These are phyloP conservation scores for Spilosoma lubricipeda DNA, from an alignment of 2,888 invertebrate genomes.

Conservation along the genomic window DNA sequence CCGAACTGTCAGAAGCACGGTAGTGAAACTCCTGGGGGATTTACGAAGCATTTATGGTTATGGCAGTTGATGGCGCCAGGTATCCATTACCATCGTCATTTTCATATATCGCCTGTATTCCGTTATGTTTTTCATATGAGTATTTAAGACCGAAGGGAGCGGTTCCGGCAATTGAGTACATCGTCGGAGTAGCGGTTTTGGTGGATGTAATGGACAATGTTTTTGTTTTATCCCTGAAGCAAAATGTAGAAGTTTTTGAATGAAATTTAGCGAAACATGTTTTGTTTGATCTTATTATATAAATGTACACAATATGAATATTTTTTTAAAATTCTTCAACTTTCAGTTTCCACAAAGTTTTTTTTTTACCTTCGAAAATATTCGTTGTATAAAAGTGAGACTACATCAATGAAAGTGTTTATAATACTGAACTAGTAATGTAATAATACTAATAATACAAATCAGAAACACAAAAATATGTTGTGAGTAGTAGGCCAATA, in stretches of 20 bases:
- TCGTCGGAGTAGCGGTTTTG: neutral
- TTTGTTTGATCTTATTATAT: neutral
- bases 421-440: neutral
- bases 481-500: neutral
- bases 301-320: neutral
- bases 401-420: neutral
- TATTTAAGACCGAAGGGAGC: constrained; percentile 38
- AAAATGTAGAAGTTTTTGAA: constrained; percentile 1
- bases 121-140: constrained; percentile 35
- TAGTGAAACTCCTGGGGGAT: constrained; percentile 40
- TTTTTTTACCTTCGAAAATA: neutral
- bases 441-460: neutral
- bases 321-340: neutral
- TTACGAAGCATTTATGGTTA: constrained; percentile 44
- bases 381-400: neutral
- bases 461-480: neutral
- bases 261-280: neutral
- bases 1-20: constrained; percentile 29
- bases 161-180: constrained; percentile 31
- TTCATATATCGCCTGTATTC: constrained; percentile 37
- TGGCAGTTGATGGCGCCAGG: constrained; percentile 37
- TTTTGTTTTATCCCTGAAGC: constrained; percentile 5
- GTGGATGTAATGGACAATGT: neutral
- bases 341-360: neutral
- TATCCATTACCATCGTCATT: constrained; percentile 44